A percentile compares a stretch with the other conserved stretches of the same genome.
Evolutionary conservation across 2,888 invertebrate species (phyloP).

Genomic region (Drosophila anomelani): DNA sequence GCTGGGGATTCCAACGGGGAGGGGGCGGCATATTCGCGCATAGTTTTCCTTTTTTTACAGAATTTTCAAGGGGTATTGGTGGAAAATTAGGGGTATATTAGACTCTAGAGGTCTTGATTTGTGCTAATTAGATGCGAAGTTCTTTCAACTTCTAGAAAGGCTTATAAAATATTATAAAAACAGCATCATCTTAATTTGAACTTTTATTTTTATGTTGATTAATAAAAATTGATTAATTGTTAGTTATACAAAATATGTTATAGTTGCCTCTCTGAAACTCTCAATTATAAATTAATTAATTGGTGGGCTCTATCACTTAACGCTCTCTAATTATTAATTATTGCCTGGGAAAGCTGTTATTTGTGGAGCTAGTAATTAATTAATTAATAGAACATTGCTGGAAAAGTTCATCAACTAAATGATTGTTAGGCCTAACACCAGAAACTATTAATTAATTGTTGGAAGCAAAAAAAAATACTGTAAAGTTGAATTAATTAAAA

Average conservation of each 20-base stretch:
- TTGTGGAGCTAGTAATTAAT: not conserved
- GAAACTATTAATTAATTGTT: not conserved
- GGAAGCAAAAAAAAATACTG: not conserved
- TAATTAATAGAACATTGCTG: not conserved
- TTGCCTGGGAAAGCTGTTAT: not conserved
- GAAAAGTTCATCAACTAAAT: not conserved
- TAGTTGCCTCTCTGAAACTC: not conserved
- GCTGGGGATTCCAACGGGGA: not conserved
- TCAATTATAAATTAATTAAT: constrained; percentile 8
- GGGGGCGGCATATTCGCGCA: constrained; percentile 44
- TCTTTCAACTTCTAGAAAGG: too few species aligned
- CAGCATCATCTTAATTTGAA: too few species aligned
- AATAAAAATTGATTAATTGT: not conserved
- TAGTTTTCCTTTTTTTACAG: constrained; percentile 30
- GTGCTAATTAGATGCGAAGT: not conserved
- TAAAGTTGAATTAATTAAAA: too few species aligned
- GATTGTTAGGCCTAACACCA: not conserved
- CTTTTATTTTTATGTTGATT: not conserved
- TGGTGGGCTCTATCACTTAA: not conserved
- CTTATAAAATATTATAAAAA: too few species aligned
- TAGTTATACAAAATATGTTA: not conserved
- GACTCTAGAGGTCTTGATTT: not conserved
- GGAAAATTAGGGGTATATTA: not conserved
- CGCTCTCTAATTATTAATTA: not conserved
- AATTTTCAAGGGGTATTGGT: constrained; percentile 7